phyloP scores from a whole-genome alignment of 1,140 invertebrate species.

The Drosophila obscura region DNA sequence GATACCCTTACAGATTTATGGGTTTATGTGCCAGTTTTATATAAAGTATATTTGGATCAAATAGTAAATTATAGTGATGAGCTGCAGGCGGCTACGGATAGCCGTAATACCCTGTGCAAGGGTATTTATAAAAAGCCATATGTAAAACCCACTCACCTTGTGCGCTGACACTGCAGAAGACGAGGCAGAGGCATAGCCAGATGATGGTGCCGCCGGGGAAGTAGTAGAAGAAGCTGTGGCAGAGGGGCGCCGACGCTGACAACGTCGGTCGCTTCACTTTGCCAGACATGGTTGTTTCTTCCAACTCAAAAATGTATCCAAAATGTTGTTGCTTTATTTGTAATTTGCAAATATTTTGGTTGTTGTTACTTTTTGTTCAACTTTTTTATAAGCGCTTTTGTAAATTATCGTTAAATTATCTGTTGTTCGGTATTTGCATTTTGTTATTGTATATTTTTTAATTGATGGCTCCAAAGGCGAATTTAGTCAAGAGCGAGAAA shows the following conservation, averaged over 20 bases:
- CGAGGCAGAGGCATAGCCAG: conserved; percentile 44
- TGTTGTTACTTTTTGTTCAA: conserved; percentile 51
- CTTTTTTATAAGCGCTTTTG: conserved; percentile 51
- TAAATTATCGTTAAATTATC: conserved; percentile 77
- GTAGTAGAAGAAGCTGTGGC: conserved; percentile 37
- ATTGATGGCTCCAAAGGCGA: conserved; percentile 44
- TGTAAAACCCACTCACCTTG: conserved; percentile 81
- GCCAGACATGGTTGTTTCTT: conserved; percentile 54
- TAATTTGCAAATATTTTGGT: conserved; percentile 37
- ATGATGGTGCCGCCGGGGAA: conserved; percentile 51
- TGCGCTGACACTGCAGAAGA: conserved; percentile 59
- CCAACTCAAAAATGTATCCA: conserved; percentile 38
- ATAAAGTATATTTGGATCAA: too few species aligned
- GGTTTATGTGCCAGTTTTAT: too few species aligned
- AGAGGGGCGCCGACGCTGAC: conserved; percentile 24
- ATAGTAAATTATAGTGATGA: too few species aligned
- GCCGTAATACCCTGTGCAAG: too few species aligned
- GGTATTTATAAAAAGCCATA: conserved; percentile 46
- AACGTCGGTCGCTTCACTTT: conserved; percentile 29
- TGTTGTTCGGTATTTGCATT: conserved; percentile 73
- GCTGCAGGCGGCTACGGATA: too few species aligned
- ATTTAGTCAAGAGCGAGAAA: conserved; percentile 50
- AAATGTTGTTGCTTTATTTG: conserved; percentile 38
- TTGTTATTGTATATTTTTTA: conserved; percentile 41
- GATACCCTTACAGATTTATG: too few species aligned